Conservation (phyloP, 2,888 invertebrate species). For the Philereme transversata region DNA sequence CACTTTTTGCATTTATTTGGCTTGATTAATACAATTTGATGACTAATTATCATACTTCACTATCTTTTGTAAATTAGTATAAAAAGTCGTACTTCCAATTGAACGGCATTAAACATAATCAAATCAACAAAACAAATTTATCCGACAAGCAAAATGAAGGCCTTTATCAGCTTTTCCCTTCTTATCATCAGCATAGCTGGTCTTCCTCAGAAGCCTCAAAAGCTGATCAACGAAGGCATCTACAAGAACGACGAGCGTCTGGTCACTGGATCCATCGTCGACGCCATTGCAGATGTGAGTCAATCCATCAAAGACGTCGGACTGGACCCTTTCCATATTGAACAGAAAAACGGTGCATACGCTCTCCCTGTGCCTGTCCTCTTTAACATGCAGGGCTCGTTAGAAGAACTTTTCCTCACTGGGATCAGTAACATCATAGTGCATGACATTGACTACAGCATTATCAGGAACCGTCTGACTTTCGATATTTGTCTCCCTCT, state of each 20-base stretch:
- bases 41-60: no score
- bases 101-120: no score
- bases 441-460: conserved; percentile 43
- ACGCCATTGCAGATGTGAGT: conserved; percentile 14
- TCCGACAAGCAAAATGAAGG: conserved; percentile 9
- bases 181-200: conserved; percentile 12
- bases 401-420: conserved; percentile 8
- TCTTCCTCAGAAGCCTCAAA: conserved; percentile 6
- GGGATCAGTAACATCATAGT: conserved; percentile 55
- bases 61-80: conserved; percentile 13
- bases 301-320: conserved; percentile 21
- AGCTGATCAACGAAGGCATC: conserved; percentile 8
- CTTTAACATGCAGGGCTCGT: background rate
- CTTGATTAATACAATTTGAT: no score
- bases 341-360: background rate
- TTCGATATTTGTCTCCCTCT: conserved; percentile 51
- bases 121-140: no score
- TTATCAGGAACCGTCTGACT: conserved; percentile 37
- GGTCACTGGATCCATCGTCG: conserved; percentile 11
- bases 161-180: conserved; percentile 11
- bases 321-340: conserved; percentile 18
- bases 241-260: conserved; percentile 11
- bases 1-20: no score
- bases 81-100: background rate
- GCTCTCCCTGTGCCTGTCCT: conserved; percentile 21